Evolutionary conservation across 2,888 invertebrate genomes (phyloP).

Genomic region (Dicyrtoma fusca): DNA sequence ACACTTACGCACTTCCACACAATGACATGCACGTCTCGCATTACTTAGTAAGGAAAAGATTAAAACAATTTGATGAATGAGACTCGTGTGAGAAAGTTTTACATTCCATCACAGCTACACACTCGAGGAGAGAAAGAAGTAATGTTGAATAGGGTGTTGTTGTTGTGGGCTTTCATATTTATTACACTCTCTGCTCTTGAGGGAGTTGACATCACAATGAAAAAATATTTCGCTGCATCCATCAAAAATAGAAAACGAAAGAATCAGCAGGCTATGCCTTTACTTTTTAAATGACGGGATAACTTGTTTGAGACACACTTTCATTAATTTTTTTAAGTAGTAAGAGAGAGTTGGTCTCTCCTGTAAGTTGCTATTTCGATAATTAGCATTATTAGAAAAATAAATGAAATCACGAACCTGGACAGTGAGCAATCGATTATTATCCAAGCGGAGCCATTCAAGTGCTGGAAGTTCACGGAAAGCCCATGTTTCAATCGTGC

Average conservation of each 20-base stretch:
- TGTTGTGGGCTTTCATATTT: too few species aligned
- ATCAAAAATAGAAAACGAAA: too few species aligned
- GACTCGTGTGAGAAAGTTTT: background rate
- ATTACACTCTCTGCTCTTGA: too few species aligned
- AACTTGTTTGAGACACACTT: too few species aligned
- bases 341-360: too few species aligned
- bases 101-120: background rate
- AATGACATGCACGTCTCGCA: background rate
- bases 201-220: too few species aligned
- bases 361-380: too few species aligned
- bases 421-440: conserved; percentile 68
- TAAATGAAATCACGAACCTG: conserved; percentile 42
- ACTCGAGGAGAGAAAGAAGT: background rate
- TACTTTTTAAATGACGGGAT: too few species aligned
- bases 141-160: background rate
- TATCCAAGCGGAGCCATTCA: conserved; percentile 77
- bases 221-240: too few species aligned
- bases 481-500: conserved; percentile 70
- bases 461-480: conserved; percentile 75
- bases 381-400: background rate
- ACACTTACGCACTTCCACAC: background rate
- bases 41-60: background rate
- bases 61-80: conserved; percentile 18
- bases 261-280: too few species aligned
- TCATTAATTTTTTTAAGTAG: too few species aligned